Conservation (phyloP, 92 coral and sea anemone species). For the Actinernus sp. region DNA sequence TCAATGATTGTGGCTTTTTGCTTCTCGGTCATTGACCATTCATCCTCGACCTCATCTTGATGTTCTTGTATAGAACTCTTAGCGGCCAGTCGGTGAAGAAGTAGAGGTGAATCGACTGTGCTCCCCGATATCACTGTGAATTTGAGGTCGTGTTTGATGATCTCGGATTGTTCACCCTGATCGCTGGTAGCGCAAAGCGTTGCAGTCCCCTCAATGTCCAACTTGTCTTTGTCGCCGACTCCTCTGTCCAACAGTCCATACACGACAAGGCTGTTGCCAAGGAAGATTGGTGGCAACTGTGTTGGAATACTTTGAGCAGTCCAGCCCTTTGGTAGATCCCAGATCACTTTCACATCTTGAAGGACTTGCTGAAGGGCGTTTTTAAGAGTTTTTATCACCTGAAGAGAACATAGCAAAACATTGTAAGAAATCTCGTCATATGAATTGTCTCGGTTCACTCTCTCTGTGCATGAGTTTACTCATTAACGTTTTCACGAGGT, state of each 20-base stretch:
- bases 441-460: too few species aligned
- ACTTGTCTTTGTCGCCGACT: neutral
- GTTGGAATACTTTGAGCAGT: constrained; percentile 61
- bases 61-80: constrained; percentile 53
- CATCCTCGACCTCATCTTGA: constrained; percentile 13
- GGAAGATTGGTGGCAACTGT: constrained; percentile 50
- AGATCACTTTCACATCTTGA: constrained; percentile 52
- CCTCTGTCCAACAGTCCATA: neutral
- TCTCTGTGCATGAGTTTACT: too few species aligned
- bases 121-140: constrained; percentile 40
- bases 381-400: too few species aligned
- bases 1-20: constrained; percentile 43
- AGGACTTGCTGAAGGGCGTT: constrained; percentile 89
- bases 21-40: neutral
- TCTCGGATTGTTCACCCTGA: neutral
- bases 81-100: constrained; percentile 71
- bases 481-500: too few species aligned
- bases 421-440: too few species aligned
- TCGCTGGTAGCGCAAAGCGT: constrained; percentile 39
- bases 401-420: too few species aligned
- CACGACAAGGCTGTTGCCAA: constrained; percentile 63
- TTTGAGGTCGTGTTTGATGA: constrained; percentile 37
- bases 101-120: constrained; percentile 12
- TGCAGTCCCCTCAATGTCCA: constrained; percentile 43
- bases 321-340: constrained; percentile 71